These are phyloP conservation scores for Enteromius unitaeniatus DNA, from an alignment of 2,797 vertebrate genomes.

Conservation along the genomic window DNA sequence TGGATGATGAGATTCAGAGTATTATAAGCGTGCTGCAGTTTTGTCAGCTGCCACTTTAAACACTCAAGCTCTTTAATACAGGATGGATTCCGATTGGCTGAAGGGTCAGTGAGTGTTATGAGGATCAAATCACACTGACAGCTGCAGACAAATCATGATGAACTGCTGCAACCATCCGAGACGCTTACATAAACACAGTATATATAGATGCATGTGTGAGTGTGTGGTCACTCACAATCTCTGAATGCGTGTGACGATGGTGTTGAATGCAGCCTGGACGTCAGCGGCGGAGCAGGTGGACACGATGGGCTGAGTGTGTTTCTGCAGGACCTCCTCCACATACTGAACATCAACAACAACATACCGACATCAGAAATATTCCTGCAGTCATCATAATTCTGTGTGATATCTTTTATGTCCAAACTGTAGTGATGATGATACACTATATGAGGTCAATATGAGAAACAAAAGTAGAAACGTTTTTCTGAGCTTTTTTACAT, in stretches of 20 bases:
- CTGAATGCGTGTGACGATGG: conserved; percentile 85
- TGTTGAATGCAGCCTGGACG: conserved; percentile 84
- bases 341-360: conserved; percentile 73
- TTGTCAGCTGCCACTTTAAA: neutral
- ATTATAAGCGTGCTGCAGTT: neutral
- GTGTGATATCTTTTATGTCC: neutral
- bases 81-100: neutral
- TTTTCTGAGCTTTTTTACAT: neutral
- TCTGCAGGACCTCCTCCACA: conserved; percentile 78
- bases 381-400: neutral
- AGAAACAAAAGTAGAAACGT: neutral
- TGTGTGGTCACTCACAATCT: conserved; percentile 79
- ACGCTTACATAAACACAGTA: neutral
- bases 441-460: too few relatives aligned
- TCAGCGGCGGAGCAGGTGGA: conserved; percentile 82
- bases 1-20: neutral
- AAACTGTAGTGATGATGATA: neutral
- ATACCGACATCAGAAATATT: conserved; percentile 1
- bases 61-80: neutral
- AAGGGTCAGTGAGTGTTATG: neutral
- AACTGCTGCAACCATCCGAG: neutral
- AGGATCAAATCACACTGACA: neutral
- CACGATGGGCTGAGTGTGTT: conserved; percentile 81
- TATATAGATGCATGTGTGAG: neutral
- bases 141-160: neutral